Percentiles rank a stretch among this genome's conserved stretches.
Conservation (phyloP, 2,797 vertebrate genomes). For the Sebastes baramenuke region DNA sequence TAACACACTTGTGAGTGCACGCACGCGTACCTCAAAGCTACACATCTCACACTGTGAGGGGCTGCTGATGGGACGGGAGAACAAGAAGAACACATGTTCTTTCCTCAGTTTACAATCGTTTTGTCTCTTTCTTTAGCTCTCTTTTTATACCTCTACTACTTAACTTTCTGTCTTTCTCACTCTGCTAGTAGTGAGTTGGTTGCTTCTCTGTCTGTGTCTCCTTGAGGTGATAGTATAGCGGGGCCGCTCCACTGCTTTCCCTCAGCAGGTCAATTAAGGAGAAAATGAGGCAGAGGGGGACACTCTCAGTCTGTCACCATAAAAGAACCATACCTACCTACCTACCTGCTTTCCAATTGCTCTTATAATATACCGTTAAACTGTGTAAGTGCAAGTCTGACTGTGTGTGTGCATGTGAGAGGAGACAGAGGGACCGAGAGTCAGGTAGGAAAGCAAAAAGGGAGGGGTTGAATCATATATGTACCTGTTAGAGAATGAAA, state of each 20-base stretch:
- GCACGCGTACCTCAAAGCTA: slow-evolving; percentile 65
- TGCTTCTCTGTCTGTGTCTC: slow-evolving; percentile 24
- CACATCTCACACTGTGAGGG: slow-evolving; percentile 81
- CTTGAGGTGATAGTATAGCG: slow-evolving; percentile 47
- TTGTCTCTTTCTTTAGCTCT: slow-evolving; percentile 15
- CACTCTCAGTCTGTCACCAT: slow-evolving; percentile 68
- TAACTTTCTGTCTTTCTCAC: slow-evolving; percentile 28
- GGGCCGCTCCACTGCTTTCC: slow-evolving; percentile 56
- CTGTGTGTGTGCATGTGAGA: slow-evolving; percentile 23
- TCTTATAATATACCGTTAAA: slow-evolving; percentile 70
- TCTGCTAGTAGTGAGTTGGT: background rate
- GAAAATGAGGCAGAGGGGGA: slow-evolving; percentile 75
- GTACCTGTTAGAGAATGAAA: slow-evolving; percentile 19
- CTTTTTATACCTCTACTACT: slow-evolving; percentile 3
- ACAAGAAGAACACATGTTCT: slow-evolving; percentile 54
- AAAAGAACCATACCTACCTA: slow-evolving; percentile 65
- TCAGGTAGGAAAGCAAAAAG: slow-evolving; percentile 17
- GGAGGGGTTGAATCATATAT: slow-evolving; percentile 12
- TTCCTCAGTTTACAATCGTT: slow-evolving; percentile 4
- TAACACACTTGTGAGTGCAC: slow-evolving; percentile 36
- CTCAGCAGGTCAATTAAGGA: slow-evolving; percentile 73
- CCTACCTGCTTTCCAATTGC: slow-evolving; percentile 61
- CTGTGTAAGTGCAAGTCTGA: slow-evolving; percentile 25
- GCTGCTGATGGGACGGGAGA: slow-evolving; percentile 46
- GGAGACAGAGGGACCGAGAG: slow-evolving; percentile 1